Evolutionary conservation across 2,888 invertebrate genomes (phyloP).

Genomic region (Xanthia togata): DNA sequence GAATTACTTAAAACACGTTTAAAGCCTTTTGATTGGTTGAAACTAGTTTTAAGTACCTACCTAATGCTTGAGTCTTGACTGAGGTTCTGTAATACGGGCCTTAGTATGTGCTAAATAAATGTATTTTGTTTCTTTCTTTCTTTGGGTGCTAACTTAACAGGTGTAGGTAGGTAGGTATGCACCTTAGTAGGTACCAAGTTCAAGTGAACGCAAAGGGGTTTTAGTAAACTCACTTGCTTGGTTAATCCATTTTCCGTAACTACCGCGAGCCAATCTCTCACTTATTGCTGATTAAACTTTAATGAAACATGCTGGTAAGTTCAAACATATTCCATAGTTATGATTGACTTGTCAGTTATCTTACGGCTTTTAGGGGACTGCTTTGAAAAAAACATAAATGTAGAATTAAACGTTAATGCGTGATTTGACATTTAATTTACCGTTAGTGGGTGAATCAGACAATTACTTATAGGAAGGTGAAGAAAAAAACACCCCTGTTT

Average conservation of each 20-base stretch:
- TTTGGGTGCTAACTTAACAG: neutral
- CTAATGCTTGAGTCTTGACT: too few relatives aligned
- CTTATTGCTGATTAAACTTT: conserved; percentile 16
- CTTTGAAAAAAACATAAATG: conserved; percentile 23
- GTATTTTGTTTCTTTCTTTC: too few relatives aligned
- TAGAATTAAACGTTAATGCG: neutral
- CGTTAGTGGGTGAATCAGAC: neutral
- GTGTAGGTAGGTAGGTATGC: neutral
- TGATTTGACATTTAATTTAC: conserved; percentile 11
- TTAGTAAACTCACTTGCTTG: neutral
- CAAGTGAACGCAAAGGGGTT: neutral
- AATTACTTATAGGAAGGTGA: neutral
- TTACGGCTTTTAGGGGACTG: conserved; percentile 19
- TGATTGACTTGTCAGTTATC: conserved; percentile 4
- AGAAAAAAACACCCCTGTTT: too few relatives aligned
- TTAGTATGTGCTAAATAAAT: too few relatives aligned
- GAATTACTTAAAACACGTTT: too few relatives aligned
- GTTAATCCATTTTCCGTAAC: neutral
- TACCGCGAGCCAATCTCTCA: neutral
- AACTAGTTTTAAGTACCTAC: too few relatives aligned
- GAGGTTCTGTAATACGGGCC: too few relatives aligned
- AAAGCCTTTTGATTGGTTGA: too few relatives aligned
- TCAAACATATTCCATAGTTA: conserved; percentile 3
- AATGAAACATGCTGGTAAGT: conserved; percentile 9
- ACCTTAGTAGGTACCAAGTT: neutral